phyloP scores from a whole-genome alignment of 2,888 invertebrate genomes.

The Maniola hyperantus region DNA sequence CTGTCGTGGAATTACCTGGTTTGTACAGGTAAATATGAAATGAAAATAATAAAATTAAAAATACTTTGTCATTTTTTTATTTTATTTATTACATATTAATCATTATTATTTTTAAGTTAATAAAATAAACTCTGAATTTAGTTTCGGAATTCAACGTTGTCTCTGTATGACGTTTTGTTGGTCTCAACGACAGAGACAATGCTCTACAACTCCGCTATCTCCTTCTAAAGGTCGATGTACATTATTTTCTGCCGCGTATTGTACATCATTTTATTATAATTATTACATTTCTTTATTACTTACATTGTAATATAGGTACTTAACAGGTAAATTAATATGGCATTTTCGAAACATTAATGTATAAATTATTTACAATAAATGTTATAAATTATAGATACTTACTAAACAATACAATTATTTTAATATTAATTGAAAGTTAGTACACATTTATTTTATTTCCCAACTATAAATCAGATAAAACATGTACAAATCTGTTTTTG shows the following conservation, averaged over 20 bases:
- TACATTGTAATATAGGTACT: constrained; percentile 30
- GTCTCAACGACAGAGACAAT: too few species aligned
- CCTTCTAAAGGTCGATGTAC: too few species aligned
- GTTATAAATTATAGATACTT: constrained; percentile 51
- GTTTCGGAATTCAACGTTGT: constrained; percentile 3
- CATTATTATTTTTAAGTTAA: constrained; percentile 18
- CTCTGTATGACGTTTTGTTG: too few species aligned
- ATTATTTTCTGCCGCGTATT: too few species aligned
- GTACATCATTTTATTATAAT: not conserved
- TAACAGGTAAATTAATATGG: constrained; percentile 72
- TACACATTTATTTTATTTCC: constrained; percentile 8
- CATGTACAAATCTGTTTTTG: not conserved
- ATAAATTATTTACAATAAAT: constrained; percentile 54
- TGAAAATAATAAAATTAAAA: constrained; percentile 8
- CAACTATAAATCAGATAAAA: not conserved
- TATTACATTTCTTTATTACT: constrained; percentile 16
- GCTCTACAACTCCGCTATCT: too few species aligned
- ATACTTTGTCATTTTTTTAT: constrained; percentile 14
- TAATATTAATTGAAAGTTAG: constrained; percentile 14
- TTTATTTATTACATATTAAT: constrained; percentile 9
- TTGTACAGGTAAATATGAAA: not conserved
- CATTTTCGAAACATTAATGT: constrained; percentile 58
- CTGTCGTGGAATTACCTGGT: too few species aligned
- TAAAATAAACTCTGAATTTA: constrained; percentile 19
- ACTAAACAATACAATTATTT: constrained; percentile 21